phyloP scores from a whole-genome alignment of 2,113 vertebrate species.

The Prietella phreatophila region DNA sequence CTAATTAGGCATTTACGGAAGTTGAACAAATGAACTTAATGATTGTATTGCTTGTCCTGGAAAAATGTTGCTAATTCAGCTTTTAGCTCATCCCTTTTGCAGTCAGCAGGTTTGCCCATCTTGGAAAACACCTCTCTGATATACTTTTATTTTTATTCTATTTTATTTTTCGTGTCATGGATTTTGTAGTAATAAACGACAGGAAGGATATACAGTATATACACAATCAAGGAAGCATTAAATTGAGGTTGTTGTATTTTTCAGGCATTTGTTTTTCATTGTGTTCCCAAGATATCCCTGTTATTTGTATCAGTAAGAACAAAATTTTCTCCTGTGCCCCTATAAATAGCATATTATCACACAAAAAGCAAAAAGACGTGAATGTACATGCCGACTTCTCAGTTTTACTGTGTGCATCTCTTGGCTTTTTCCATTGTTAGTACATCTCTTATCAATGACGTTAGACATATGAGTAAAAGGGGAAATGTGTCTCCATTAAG shows the following conservation, averaged over 20 bases:
- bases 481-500: constrained; percentile 50
- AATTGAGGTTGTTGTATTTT: neutral
- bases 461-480: neutral
- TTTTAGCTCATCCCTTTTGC: neutral
- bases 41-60: neutral
- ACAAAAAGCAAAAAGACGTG: neutral
- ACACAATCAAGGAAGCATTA: neutral
- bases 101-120: neutral
- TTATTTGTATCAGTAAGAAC: neutral
- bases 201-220: neutral
- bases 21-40: neutral
- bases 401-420: neutral
- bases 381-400: neutral
- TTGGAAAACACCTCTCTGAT: neutral
- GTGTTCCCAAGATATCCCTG: neutral
- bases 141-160: neutral
- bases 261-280: neutral
- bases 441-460: neutral
- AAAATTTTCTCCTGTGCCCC: neutral
- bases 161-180: neutral
- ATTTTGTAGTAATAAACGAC: neutral
- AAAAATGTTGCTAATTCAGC: neutral
- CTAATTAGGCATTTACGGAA: neutral
- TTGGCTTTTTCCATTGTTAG: constrained; percentile 27
- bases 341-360: neutral